These are phyloP conservation scores for Sebastes steindachneri DNA, from an alignment of 2,797 vertebrate species.

Conservation along the genomic window DNA sequence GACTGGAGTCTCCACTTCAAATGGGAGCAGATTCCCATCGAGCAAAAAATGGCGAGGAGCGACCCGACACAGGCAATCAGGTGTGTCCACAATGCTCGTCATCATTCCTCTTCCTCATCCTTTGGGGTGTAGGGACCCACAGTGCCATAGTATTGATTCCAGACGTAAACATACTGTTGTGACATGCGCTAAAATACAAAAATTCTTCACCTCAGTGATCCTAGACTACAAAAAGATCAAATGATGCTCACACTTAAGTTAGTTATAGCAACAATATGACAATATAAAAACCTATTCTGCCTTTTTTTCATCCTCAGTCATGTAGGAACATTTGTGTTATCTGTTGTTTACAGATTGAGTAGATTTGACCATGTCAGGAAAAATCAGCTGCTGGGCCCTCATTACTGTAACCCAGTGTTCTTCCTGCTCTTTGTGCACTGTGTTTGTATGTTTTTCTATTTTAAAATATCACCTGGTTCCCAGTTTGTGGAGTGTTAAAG, in stretches of 20 bases:
- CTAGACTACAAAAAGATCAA: background rate
- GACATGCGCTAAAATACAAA: background rate
- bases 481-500: background rate
- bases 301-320: background rate
- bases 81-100: slow-evolving; percentile 60
- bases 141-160: background rate
- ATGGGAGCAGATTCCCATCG: slow-evolving; percentile 98
- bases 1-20: slow-evolving; percentile 99
- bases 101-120: background rate
- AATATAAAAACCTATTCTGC: background rate
- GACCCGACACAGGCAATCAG: slow-evolving; percentile 95
- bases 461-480: background rate
- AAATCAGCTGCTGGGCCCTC: background rate
- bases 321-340: background rate
- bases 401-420: background rate
- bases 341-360: background rate
- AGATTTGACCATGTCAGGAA: background rate
- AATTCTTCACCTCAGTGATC: no score
- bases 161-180: background rate
- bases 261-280: background rate
- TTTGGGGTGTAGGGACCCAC: no score
- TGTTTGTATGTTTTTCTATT: background rate
- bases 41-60: slow-evolving; percentile 96
- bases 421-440: background rate
- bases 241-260: background rate